phyloP scores from a whole-genome alignment of 2,888 invertebrate genomes.

The Danaus chrysippus region DNA sequence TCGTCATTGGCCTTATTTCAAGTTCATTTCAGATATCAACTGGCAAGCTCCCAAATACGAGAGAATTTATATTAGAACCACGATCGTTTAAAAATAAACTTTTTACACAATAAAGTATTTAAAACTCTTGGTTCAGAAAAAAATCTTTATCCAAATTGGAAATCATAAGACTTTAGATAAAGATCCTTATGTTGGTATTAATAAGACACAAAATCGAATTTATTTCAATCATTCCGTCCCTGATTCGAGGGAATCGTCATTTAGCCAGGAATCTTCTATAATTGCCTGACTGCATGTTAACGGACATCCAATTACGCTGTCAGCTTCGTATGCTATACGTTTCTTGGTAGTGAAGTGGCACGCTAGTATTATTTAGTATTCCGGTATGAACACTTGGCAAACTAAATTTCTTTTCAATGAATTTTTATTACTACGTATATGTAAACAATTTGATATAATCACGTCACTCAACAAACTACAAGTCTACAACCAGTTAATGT shows the following conservation, averaged over 20 bases:
- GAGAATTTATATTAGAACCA: background rate
- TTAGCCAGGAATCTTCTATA: slow-evolving; percentile 28
- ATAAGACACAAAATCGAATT: background rate
- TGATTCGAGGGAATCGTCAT: slow-evolving; percentile 16
- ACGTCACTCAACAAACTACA: background rate
- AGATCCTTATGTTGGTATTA: background rate
- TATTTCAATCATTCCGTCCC: background rate
- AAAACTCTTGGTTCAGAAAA: background rate
- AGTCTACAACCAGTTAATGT: background rate
- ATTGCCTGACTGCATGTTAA: slow-evolving; percentile 21
- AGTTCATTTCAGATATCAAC: background rate
- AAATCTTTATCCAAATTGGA: background rate
- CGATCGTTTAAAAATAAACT: too few relatives aligned
- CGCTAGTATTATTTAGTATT: background rate
- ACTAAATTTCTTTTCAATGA: too few relatives aligned
- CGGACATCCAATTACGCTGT: slow-evolving; percentile 19
- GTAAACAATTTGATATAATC: background rate
- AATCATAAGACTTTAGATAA: background rate
- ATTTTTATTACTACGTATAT: background rate
- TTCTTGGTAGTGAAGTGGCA: background rate
- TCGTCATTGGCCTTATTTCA: slow-evolving; percentile 6
- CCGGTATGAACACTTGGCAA: too few relatives aligned
- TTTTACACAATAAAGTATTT: too few relatives aligned
- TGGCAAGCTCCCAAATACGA: background rate
- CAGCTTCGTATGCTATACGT: slow-evolving; percentile 11